Base-by-base conservation (phyloP, 2,797 vertebrate species). In the Melanotaenia maccullochi region DNA sequence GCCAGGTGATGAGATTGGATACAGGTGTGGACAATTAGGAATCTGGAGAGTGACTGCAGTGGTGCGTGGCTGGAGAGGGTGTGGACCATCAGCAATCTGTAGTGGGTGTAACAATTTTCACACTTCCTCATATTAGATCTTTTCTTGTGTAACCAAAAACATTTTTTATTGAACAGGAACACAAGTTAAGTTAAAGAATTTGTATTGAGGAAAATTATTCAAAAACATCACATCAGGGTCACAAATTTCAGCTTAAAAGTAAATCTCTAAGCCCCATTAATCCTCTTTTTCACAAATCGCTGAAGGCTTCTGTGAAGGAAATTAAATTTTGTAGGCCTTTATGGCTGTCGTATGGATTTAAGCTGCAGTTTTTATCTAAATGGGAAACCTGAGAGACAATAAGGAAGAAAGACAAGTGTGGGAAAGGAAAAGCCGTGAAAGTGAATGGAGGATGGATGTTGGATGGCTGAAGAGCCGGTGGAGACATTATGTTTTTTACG, bases 401-500 rank as follows among this genome's bases (percentile, higher is more conserved):
- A 22, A 61, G 35, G 3, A 25, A 36, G 62, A 61, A 42, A 74
- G 58, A 60, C 59, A 58, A 76, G 65, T 78, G 82, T 78, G 76
- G 68, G 61, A 85, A 84, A 79, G 65, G 76, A 71, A 78, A 76
- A 42, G 55, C 61, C 68, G 67, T 76, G 72, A 76, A 83, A 77
- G 51, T 73, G 78, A 75, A 64, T 71, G 78, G 78, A 77, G 81
- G 78, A 76, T 71, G 81, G 83, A 78, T 82, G 75, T 32, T 68
- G 71, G 73, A 60, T n/a, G 66, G 62, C 44, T 79, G 84, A 92
- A 72, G 84, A 87, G 86, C 81, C 90, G 79, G 28, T 74, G 58
- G 90, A 93, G 92, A 93, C 90, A 73, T 79, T 71, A 71, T 76
- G 78, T 88, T 87, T 90, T 92, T 93, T 92, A 93, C 92, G 90